Percentiles rank a stretch among this genome's conserved stretches.
Evolutionary conservation across 2,113 vertebrate genomes (phyloP).

Genomic region (Pluvianellus socialis): DNA sequence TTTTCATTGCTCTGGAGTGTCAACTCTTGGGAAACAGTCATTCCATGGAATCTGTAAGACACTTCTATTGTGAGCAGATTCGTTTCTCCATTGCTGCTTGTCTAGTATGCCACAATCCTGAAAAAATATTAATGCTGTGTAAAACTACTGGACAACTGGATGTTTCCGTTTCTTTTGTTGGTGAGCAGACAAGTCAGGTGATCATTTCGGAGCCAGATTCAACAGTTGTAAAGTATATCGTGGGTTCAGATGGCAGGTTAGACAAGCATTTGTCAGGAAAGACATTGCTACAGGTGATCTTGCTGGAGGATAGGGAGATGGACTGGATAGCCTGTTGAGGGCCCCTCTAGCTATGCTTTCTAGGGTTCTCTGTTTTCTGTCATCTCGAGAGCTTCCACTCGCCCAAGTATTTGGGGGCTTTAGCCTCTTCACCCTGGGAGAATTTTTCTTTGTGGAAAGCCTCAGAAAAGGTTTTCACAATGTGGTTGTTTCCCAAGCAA

Average conservation of each 20-base stretch:
- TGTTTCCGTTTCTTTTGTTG: neutral
- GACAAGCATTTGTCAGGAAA: too few relatives aligned
- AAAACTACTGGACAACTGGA: neutral
- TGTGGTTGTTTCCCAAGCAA: neutral
- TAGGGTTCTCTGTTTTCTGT: too few relatives aligned
- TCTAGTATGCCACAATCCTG: neutral
- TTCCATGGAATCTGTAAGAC: neutral
- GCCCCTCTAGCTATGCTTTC: too few relatives aligned
- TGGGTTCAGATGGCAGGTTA: too few relatives aligned
- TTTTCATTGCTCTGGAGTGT: neutral
- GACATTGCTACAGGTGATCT: too few relatives aligned
- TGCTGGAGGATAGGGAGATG: too few relatives aligned
- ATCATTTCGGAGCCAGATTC: too few relatives aligned
- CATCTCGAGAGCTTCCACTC: neutral
- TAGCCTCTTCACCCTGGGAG: neutral
- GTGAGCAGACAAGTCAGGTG: too few relatives aligned
- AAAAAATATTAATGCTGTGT: neutral
- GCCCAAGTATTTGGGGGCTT: neutral
- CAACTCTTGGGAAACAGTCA: neutral
- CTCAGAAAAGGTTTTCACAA: neutral
- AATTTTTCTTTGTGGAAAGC: neutral
- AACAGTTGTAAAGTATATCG: too few relatives aligned
- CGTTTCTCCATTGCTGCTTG: neutral
- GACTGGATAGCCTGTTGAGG: too few relatives aligned
- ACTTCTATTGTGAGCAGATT: neutral